phyloP scores from a whole-genome alignment of 1,140 invertebrate species.

The Saxidomus purpurata region DNA sequence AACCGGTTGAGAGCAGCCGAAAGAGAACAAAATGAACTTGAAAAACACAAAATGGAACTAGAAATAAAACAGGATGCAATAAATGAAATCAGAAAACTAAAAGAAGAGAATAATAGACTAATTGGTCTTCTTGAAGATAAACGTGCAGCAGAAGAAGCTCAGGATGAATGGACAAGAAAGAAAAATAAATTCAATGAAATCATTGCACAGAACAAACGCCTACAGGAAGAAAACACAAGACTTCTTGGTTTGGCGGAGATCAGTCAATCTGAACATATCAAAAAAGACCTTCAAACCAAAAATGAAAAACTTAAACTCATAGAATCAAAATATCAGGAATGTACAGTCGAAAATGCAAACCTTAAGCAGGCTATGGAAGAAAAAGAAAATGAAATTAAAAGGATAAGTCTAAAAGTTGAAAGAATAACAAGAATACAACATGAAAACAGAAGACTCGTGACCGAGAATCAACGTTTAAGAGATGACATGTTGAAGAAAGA shows the following conservation, averaged over 20 bases:
- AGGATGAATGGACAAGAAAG: conserved; percentile 65
- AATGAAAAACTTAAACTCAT: conserved; percentile 59
- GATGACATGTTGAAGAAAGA: conserved; percentile 60
- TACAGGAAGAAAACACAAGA: conserved; percentile 56
- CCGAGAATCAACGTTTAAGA: conserved; percentile 51
- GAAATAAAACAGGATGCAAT: conserved; percentile 67
- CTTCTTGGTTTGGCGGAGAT: conserved; percentile 22
- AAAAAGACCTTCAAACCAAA: conserved; percentile 50
- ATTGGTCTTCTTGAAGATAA: conserved; percentile 53
- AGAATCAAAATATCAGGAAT: conserved; percentile 58
- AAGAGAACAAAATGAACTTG: conserved; percentile 62
- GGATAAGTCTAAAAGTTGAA: conserved; percentile 43
- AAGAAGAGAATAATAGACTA: conserved; percentile 59
- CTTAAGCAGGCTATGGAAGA: conserved; percentile 50
- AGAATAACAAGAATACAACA: conserved; percentile 28
- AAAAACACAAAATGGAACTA: conserved; percentile 61
- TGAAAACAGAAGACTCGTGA: conserved; percentile 29
- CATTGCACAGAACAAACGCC: conserved; percentile 49
- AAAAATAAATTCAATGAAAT: conserved; percentile 64
- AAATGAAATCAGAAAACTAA: conserved; percentile 61
- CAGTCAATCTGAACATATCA: conserved; percentile 36
- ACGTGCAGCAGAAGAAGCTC: conserved; percentile 58
- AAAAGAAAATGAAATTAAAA: conserved; percentile 59
- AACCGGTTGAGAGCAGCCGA: conserved; percentile 55
- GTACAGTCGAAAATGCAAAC: conserved; percentile 51